These are phyloP conservation scores for Caenorhabditis panamensis DNA, from an alignment of 2,888 invertebrate species.

Conservation along the genomic window DNA sequence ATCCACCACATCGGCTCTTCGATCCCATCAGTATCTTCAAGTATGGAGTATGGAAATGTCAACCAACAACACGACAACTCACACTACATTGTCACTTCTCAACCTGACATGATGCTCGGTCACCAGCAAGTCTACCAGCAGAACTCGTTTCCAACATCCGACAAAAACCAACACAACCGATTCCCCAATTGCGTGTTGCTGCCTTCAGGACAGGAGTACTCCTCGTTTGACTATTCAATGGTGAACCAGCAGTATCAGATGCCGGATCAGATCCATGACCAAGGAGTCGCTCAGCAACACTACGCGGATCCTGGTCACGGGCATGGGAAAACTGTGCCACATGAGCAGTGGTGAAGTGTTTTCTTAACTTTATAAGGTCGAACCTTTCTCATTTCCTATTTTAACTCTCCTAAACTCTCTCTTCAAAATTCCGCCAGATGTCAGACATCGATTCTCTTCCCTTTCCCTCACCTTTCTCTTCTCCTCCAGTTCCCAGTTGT, in stretches of 20 bases:
- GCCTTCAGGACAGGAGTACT: conserved; percentile 67
- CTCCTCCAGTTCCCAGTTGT: conserved; percentile 43
- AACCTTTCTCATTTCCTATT: not conserved
- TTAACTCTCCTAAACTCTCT: too few relatives aligned
- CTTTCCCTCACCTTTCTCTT: conserved; percentile 1
- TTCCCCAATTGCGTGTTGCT: conserved; percentile 67
- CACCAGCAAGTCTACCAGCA: conserved; percentile 56
- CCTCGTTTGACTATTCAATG: conserved; percentile 71
- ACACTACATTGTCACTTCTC: conserved; percentile 69
- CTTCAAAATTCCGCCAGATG: conserved; percentile 29
- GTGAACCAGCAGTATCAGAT: conserved; percentile 62
- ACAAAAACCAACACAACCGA: conserved; percentile 57
- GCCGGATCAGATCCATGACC: conserved; percentile 52
- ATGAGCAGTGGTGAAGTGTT: conserved; percentile 67
- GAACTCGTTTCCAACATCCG: conserved; percentile 14
- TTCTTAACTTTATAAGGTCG: not conserved
- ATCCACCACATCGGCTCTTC: conserved; percentile 72
- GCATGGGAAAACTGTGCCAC: conserved; percentile 68
- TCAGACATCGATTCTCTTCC: conserved; percentile 33
- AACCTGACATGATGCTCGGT: conserved; percentile 68
- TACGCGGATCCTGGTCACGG: conserved; percentile 28
- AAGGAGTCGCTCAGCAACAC: conserved; percentile 35
- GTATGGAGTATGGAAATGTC: conserved; percentile 62
- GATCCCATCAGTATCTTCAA: conserved; percentile 65
- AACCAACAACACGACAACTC: conserved; percentile 56